Conservation (phyloP, 2,113 vertebrate genomes). For the Pseudolaguvia tuberculata region DNA sequence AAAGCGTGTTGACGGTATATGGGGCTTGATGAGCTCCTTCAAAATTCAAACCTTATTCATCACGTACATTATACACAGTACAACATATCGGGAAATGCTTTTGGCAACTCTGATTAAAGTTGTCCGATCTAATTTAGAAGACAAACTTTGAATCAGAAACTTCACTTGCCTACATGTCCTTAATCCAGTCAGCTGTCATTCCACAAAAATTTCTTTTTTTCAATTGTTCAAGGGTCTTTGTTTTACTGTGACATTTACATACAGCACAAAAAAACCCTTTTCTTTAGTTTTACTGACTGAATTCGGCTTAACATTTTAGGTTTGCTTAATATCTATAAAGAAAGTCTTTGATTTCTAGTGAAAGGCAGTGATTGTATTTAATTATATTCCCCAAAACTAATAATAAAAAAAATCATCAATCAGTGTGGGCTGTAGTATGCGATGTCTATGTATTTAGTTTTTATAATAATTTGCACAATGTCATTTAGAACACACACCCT, state of each 20-base stretch:
- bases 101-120: too few species aligned
- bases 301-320: conserved; percentile 65
- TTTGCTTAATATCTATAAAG: conserved; percentile 59
- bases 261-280: conserved; percentile 66
- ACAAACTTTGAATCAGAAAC: not conserved
- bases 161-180: not conserved
- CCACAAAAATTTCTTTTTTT: not conserved
- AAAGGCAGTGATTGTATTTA: conserved; percentile 1
- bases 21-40: not conserved
- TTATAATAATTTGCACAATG: conserved; percentile 82
- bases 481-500: conserved; percentile 65
- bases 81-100: too few species aligned
- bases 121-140: not conserved
- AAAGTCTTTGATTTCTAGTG: conserved; percentile 58
- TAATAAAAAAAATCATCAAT: conserved; percentile 65
- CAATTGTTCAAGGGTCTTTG: not conserved
- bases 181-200: not conserved
- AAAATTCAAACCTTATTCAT: too few species aligned
- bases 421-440: conserved; percentile 69
- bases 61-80: too few species aligned
- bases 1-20: not conserved
- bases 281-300: conserved; percentile 50
- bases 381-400: conserved; percentile 43
- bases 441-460: conserved; percentile 77
- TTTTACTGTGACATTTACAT: conserved; percentile 59